Evolutionary conservation across 2,888 invertebrate species (phyloP).

Genomic region (Parnassius orleans): DNA sequence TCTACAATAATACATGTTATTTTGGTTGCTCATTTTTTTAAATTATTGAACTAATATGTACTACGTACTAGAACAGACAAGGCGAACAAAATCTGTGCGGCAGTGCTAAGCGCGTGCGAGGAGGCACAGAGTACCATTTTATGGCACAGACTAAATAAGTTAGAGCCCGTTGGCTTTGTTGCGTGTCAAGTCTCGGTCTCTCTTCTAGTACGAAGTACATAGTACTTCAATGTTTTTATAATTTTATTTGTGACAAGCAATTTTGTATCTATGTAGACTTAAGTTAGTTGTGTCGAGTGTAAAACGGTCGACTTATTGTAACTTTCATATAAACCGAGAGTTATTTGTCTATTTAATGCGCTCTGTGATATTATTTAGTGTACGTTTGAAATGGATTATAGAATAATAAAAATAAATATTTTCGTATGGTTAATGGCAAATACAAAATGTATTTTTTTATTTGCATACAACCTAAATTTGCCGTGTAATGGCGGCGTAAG

Average conservation of each 20-base stretch:
- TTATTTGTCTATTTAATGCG: slow-evolving; percentile 7
- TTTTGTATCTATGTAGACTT: not conserved
- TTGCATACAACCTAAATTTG: not conserved
- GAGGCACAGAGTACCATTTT: no score
- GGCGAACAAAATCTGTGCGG: no score
- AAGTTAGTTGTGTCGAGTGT: not conserved
- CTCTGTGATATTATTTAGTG: slow-evolving; percentile 21
- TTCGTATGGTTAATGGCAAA: slow-evolving; percentile 42
- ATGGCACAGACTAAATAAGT: no score
- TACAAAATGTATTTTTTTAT: slow-evolving; percentile 28
- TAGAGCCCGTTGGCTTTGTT: no score
- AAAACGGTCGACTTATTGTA: not conserved
- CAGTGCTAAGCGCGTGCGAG: no score
- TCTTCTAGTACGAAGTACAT: no score
- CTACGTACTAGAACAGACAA: no score
- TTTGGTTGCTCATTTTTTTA: no score
- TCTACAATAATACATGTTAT: no score
- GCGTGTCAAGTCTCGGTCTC: no score
- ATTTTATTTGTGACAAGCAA: not conserved
- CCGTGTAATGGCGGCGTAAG: no score
- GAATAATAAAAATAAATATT: slow-evolving; percentile 26
- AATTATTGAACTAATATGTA: no score
- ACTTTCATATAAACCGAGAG: not conserved
- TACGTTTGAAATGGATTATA: slow-evolving; percentile 5
- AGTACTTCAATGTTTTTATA: not conserved